phyloP scores from a whole-genome alignment of 2,888 invertebrate species.

The Odontocerum albicorne region DNA sequence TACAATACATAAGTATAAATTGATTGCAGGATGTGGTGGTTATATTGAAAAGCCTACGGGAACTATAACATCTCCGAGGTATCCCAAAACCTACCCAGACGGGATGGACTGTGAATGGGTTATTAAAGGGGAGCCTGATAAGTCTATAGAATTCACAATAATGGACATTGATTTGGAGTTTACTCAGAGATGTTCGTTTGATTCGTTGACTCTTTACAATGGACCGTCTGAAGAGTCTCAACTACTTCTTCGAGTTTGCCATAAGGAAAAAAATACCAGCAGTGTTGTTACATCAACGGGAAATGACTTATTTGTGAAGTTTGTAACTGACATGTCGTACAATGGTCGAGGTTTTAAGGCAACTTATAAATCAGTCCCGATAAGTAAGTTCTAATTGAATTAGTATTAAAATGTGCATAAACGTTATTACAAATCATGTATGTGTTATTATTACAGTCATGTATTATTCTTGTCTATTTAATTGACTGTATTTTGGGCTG shows the following conservation, averaged over 20 bases:
- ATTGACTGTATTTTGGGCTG: too few relatives aligned
- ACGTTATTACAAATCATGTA: too few relatives aligned
- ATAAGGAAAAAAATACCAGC: conserved; percentile 44
- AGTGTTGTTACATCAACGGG: conserved; percentile 62
- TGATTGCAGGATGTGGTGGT: conserved; percentile 70
- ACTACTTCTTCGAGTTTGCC: conserved; percentile 63
- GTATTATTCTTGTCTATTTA: too few relatives aligned
- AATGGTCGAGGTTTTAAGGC: conserved; percentile 72
- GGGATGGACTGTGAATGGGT: conserved; percentile 74
- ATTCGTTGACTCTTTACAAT: conserved; percentile 67
- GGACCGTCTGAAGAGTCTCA: conserved; percentile 64
- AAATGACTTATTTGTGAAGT: conserved; percentile 69
- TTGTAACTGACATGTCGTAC: conserved; percentile 60
- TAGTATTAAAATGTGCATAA: too few relatives aligned
- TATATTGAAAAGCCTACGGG: conserved; percentile 59
- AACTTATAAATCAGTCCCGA: too few relatives aligned
- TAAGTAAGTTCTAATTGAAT: too few relatives aligned
- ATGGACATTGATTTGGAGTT: conserved; percentile 63
- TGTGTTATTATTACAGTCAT: too few relatives aligned
- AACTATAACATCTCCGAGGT: conserved; percentile 64
- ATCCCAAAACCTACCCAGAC: conserved; percentile 60
- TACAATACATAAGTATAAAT: too few relatives aligned
- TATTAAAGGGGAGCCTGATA: conserved; percentile 67
- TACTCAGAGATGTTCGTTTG: conserved; percentile 62
- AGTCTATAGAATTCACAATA: conserved; percentile 67